Base-by-base conservation (phyloP, 2,888 invertebrate species). In the Phymatocera aterrima region DNA sequence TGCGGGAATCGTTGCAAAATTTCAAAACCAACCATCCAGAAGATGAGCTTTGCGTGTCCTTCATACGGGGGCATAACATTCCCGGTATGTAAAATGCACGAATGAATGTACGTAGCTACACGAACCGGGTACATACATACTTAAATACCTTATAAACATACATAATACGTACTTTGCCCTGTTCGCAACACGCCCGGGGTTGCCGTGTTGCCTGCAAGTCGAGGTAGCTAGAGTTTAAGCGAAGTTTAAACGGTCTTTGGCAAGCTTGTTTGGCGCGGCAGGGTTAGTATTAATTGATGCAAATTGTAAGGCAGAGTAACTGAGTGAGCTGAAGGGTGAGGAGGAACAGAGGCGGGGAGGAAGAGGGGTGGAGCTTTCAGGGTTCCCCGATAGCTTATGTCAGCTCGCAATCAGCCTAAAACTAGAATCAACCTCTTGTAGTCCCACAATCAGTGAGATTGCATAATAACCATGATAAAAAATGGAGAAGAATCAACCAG, bases 191-290 rank as follows among this genome's bases (percentile, higher is more conserved):
- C 72, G 72, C 28, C 15, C 37, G 15, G 37, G n/a, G 64, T 10
- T 6, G 10, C 18, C 60, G 6, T 18, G 51, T 34, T 24, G 43
- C 12, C 24, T 40, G n/a, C 34, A 24, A 46, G 46, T 68, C 40
- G 68, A 28, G 68, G 68, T 12, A 46, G 46, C n/a, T 28, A 5
- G 72, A 77, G 61, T 68, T 34, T 77, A 77, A 68, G 77, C 77
- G 77, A 78, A 80, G 78, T 77, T 79, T 72, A 80, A 80, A 61
- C 61, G 65, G 61, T 72, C 70, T 80, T 79, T 77, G 60, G 79
- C 34, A 51, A 77, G 46, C 70, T 70, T 80, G 78, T 78, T 80
- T 78, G 31, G 60, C 74, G 21, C 18, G 51, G 60, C 75, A 51
- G 46, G 46, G 75, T 77, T 75, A 77, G 68, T 77, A 79, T 72